A percentile compares a stretch with the other conserved stretches of the same genome.
Conservation (phyloP, 2,113 vertebrate genomes). For the Chionodraco myersi region DNA sequence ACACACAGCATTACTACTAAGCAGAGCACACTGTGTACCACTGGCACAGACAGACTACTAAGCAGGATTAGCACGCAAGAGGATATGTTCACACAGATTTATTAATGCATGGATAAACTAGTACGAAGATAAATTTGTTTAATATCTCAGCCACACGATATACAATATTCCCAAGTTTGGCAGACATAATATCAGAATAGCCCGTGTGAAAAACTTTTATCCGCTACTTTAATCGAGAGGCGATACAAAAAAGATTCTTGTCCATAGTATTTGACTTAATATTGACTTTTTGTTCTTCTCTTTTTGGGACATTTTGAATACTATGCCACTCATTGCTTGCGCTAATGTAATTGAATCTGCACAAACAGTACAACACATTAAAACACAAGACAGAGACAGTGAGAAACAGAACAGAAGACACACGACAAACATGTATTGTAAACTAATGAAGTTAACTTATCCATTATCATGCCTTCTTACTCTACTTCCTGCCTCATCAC, state of each 20-base stretch:
- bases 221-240: conserved; percentile 9
- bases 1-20: conserved; percentile 64
- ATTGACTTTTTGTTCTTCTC: background rate
- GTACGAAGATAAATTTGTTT: conserved; percentile 52
- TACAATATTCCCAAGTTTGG: conserved; percentile 26
- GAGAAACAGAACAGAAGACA: conserved; percentile 50
- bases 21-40: conserved; percentile 66
- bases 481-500: background rate
- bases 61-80: conserved; percentile 61
- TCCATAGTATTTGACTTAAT: conserved; percentile 6
- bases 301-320: conserved; percentile 31
- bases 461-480: too few species aligned
- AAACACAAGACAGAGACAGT: conserved; percentile 67
- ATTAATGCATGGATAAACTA: conserved; percentile 65
- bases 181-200: conserved; percentile 9
- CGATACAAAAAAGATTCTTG: too few species aligned
- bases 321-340: background rate
- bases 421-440: conserved; percentile 20
- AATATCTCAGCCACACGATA: conserved; percentile 37
- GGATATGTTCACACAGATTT: conserved; percentile 69
- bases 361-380: conserved; percentile 26
- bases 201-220: conserved; percentile 16
- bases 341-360: conserved; percentile 6
- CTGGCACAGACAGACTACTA: conserved; percentile 57
- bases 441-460: background rate